Base-by-base conservation (phyloP, 2,797 vertebrate genomes). In the Astyanax mexicanus region DNA sequence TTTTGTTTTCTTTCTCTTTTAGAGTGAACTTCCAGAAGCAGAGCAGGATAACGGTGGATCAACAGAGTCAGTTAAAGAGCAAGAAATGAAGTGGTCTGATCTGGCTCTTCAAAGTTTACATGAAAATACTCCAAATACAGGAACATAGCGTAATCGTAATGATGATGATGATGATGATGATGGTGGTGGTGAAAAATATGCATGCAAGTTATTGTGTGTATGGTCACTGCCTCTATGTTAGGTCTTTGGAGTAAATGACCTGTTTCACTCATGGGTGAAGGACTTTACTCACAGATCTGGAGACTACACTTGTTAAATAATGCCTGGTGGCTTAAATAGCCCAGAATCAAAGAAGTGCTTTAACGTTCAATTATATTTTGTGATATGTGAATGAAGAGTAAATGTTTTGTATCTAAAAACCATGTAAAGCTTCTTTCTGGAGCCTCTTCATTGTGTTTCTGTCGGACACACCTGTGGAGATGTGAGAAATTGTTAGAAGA, bases 11-110 rank as follows among this genome's bases (percentile, higher is more conserved):
- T 42, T 0, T 11, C 23, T 65, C 61, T 75, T n/a, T n/a, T 45
- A 99, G 96, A 98, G 95, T 82, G 98, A 99, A 80, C 91, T 99
- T 69, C 98, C 97, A 1, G 97, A 99, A 80, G 97, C 97, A 25
- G 98, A 99, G 78, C 98, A 99, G 86, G 98, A 99, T 90, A 99
- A 98, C 0, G 96, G 98, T 0, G 97, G 97, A 81, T 94, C 95
- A 47, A 98, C 96, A 0, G 98, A 99, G 83, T 99, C 97, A 0
- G 96, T 99, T 72, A 99, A 98, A 79, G 98, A 99, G 69, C 98
- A 99, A 85, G 98, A 99, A 88, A 99, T 99, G 98, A 99, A 99
- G 90, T 99, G 98, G 98, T 95, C 96, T 0, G 98, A 99, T 86
- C 85, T 99, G 60, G 96, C 97, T 51, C 89, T 99, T 51, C 97